These are phyloP conservation scores for Micrastur ruficollis DNA, from an alignment of 2,797 vertebrate genomes.

Conservation along the genomic window DNA sequence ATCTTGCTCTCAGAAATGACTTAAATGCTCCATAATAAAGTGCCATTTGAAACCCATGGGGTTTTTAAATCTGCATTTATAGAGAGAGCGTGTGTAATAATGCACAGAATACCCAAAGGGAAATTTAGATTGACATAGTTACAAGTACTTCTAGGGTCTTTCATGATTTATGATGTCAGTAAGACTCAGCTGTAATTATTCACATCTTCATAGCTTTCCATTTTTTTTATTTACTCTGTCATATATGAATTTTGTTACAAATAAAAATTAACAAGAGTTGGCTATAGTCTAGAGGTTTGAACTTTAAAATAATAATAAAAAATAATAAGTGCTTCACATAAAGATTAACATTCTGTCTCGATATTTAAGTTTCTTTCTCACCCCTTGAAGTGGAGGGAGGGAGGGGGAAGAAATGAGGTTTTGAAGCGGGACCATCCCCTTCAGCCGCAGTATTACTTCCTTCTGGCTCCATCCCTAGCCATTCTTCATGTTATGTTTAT, in stretches of 20 bases:
- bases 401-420: not conserved
- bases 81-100: constrained; percentile 48
- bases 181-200: not conserved
- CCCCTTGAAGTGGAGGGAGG: not conserved
- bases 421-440: not conserved
- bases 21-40: constrained; percentile 71
- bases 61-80: constrained; percentile 53
- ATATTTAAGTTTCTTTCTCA: not conserved
- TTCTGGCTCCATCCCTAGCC: not conserved
- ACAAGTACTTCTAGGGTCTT: constrained; percentile 55
- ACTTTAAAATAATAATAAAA: constrained; percentile 11
- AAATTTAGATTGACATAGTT: constrained; percentile 63
- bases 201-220: not conserved
- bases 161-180: constrained; percentile 59
- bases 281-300: constrained; percentile 8
- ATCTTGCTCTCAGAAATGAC: constrained; percentile 54
- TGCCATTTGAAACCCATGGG: constrained; percentile 58
- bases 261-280: constrained; percentile 4
- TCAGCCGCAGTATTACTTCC: not conserved
- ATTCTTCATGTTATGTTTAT: not conserved
- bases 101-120: constrained; percentile 42
- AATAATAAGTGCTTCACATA: not conserved
- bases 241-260: constrained; percentile 32
- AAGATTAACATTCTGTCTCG: not conserved
- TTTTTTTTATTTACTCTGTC: constrained; percentile 31